Evolutionary conservation across 2,888 invertebrate genomes (phyloP).

Genomic region (Tryphoninae sp.): DNA sequence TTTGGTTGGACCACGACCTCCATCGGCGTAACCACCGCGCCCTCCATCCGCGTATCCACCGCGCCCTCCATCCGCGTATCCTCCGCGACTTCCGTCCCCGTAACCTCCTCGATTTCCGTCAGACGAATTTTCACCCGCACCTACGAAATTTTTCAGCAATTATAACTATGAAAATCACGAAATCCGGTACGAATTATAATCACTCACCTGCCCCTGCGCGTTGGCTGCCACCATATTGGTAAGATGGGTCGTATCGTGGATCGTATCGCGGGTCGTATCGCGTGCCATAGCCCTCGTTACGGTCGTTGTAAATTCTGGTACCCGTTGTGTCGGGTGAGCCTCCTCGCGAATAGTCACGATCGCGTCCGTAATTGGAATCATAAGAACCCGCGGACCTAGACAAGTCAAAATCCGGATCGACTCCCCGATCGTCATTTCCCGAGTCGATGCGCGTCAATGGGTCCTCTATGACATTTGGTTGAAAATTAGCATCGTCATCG

Average conservation of each 20-base stretch:
- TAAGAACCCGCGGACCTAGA: slow-evolving; percentile 37
- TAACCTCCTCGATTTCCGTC: slow-evolving; percentile 36
- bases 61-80: slow-evolving; percentile 32
- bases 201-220: slow-evolving; percentile 18
- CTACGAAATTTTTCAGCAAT: slow-evolving; percentile 2
- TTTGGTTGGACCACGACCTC: slow-evolving; percentile 33
- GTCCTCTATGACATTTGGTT: slow-evolving; percentile 41
- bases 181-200: neutral
- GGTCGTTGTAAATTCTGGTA: slow-evolving; percentile 54
- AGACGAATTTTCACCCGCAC: neutral
- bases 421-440: slow-evolving; percentile 18
- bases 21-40: slow-evolving; percentile 54
- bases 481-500: neutral
- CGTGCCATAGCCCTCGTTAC: neutral
- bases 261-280: slow-evolving; percentile 50
- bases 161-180: slow-evolving; percentile 24
- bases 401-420: slow-evolving; percentile 26
- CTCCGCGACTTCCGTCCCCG: slow-evolving; percentile 12
- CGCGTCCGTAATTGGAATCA: slow-evolving; percentile 27
- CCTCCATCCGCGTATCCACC: slow-evolving; percentile 52
- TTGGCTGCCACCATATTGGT: slow-evolving; percentile 61
- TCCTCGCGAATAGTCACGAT: slow-evolving; percentile 9
- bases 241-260: slow-evolving; percentile 55
- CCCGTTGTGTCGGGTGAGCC: slow-evolving; percentile 48
- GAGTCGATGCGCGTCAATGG: slow-evolving; percentile 43